Percentiles rank a stretch among this genome's conserved stretches.
Conservation (phyloP, 2,797 vertebrate genomes). For the Nyctibius grandis region DNA sequence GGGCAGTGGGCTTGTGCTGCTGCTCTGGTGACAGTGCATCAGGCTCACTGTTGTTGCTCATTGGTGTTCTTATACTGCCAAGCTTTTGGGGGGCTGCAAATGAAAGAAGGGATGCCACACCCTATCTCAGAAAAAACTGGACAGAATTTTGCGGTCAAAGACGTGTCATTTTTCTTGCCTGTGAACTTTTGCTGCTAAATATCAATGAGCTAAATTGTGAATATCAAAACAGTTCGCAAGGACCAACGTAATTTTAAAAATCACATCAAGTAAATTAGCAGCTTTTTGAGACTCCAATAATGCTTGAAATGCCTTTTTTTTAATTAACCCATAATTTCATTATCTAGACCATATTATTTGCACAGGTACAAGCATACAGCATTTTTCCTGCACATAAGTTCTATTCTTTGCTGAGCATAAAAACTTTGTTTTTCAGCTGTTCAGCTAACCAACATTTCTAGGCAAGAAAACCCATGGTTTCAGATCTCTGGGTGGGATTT, state of each 20-base stretch:
- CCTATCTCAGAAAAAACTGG: background rate
- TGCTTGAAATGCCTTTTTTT: background rate
- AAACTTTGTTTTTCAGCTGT: background rate
- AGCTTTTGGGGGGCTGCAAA: background rate
- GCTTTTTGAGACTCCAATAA: background rate
- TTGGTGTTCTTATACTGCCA: background rate
- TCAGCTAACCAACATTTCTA: background rate
- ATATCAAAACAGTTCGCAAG: background rate
- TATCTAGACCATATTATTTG: background rate
- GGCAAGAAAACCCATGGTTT: background rate
- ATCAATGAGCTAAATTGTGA: background rate
- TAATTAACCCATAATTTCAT: background rate
- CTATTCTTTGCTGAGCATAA: fast-evolving
- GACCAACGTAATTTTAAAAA: background rate
- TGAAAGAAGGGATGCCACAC: background rate
- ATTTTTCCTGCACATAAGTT: background rate
- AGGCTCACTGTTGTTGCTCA: background rate
- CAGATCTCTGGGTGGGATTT: background rate
- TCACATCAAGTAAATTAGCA: background rate
- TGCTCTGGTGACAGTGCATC: background rate
- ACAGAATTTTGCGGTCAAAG: background rate
- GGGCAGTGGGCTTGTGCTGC: background rate
- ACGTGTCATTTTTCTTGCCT: background rate
- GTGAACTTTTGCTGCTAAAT: background rate
- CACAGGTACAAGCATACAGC: background rate